Evolutionary conservation across 2,888 invertebrate species (phyloP), one percentile per base, ranked within the genome.

Genomic region (Drosophila nr. perissopoda): DNA sequence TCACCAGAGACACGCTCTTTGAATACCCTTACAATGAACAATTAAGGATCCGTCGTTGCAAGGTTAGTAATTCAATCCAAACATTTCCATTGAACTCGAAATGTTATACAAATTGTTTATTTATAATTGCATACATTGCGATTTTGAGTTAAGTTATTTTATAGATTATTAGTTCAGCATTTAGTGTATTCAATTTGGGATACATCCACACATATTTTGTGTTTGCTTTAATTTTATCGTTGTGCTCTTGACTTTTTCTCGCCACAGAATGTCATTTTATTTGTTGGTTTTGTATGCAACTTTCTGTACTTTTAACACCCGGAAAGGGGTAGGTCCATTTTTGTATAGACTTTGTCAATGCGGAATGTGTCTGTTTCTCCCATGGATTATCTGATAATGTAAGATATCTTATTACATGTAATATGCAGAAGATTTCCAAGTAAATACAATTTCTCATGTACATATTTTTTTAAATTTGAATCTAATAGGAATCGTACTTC

Each of bases 11-110:
- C 10, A 73, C 60, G 68, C 81, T 57, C 56, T 56, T 29, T 0
- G 7, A 29, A 72, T 77, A 74, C 87, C 48, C 83, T 90, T 18
- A 36, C 34, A 27, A 1, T 1, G 48, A 10, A 25, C 18, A 36
- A 25, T 54, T 27, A 27, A 21, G 4, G 2, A 16, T 33, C 21
- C 0, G 5, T 4, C 7, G 31, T 2, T 25, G 3, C 3, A 4
- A 29, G 4, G 5, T 16, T 6, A 16, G 7, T 33, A 33, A 16
- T 46, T 46, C 25, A 25, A 16, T 46, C 2, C 46, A 46, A 8
- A 4, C 2, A 16, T 2, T 16, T 8, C 8, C 16, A 46, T 46
- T 46, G 8, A 46, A 16, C 4, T 25, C 7, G 7, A 46, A 46
- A 46, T 46, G 21, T 0, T 46, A 4, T 25, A 25, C 0, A 46